Conservation (phyloP, 2,797 vertebrate genomes). For the Graptemys geographica region DNA sequence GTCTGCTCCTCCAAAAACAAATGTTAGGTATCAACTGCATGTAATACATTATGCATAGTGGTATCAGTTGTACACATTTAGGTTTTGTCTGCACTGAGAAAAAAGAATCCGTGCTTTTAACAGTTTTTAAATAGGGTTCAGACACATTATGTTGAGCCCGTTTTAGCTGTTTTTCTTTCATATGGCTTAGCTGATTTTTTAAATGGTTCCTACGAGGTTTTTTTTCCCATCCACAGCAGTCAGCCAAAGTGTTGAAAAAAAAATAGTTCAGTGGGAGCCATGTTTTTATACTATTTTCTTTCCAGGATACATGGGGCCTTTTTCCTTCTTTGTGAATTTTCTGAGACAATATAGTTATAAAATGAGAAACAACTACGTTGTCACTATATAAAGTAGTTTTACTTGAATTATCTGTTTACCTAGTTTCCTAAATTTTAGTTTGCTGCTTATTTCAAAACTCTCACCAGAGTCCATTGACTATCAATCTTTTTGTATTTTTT, state of each 20-base stretch:
- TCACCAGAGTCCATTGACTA: background rate
- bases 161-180: conserved; percentile 13
- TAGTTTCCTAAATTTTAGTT: background rate
- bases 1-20: conserved; percentile 4
- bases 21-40: background rate
- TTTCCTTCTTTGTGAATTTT: background rate
- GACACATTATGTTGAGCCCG: background rate
- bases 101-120: background rate
- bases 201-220: background rate
- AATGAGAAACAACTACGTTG: background rate
- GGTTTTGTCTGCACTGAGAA: background rate
- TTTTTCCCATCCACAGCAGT: conserved; percentile 30
- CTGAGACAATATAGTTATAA: background rate
- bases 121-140: background rate
- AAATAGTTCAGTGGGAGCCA: accelerated
- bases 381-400: background rate
- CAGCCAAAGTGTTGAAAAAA: conserved; percentile 26
- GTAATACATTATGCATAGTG: background rate
- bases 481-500: background rate
- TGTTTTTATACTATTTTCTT: background rate
- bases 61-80: background rate
- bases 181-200: conserved; percentile 1
- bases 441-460: background rate
- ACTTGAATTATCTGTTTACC: background rate
- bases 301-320: background rate